phyloP scores from a whole-genome alignment of 23 tunicate species.

The Corella eumyota region DNA sequence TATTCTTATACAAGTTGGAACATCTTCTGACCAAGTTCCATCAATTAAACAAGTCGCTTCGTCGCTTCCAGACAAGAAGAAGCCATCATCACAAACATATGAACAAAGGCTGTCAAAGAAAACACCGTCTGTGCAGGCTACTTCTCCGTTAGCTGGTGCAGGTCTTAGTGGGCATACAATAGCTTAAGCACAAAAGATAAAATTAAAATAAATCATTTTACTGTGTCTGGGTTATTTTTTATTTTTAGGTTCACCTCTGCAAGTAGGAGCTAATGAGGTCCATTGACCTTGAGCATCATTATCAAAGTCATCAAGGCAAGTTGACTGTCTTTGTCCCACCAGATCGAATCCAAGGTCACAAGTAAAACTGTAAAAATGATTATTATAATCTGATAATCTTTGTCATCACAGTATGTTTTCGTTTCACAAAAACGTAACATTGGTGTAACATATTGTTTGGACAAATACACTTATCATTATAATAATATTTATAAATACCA shows the following conservation, averaged over 20 bases:
- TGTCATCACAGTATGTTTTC: too few species aligned
- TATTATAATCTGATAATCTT: too few species aligned
- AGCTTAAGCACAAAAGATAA: too few species aligned
- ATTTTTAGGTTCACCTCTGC: slow-evolving; percentile 9
- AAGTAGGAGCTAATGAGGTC: slow-evolving; percentile 22
- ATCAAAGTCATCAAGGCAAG: slow-evolving; percentile 41
- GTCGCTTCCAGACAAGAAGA: not conserved
- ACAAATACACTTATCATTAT: too few species aligned
- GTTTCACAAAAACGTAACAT: too few species aligned
- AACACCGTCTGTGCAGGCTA: not conserved
- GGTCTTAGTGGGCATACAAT: too few species aligned
- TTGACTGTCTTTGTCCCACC: slow-evolving; percentile 7
- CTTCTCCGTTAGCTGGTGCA: not conserved
- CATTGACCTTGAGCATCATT: slow-evolving; percentile 43
- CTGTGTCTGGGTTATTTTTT: too few species aligned
- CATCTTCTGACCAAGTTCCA: slow-evolving; percentile 1
- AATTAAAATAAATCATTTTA: too few species aligned
- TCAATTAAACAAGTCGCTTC: too few species aligned
- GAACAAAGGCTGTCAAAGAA: not conserved
- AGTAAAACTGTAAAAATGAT: slow-evolving; percentile 20
- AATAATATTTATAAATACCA: too few species aligned
- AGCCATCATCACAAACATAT: not conserved
- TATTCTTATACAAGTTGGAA: slow-evolving; percentile 21
- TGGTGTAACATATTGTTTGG: too few species aligned
- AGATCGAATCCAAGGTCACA: slow-evolving; percentile 22